A percentile compares a stretch with the other conserved stretches of the same genome.
Evolutionary conservation across 2,888 invertebrate genomes (phyloP).

Genomic region (Notodonta dromedarius): DNA sequence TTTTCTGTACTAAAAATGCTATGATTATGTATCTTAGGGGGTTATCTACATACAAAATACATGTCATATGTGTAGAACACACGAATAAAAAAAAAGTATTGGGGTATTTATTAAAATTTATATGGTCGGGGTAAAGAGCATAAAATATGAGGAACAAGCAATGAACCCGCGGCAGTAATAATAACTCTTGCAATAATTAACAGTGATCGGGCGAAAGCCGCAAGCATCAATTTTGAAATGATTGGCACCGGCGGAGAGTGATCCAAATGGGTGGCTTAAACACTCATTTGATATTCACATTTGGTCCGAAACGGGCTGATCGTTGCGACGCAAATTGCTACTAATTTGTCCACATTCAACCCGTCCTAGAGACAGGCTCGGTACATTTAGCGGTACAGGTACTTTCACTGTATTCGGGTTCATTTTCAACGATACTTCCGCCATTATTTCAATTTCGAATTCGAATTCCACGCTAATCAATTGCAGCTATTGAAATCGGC

Average conservation of each 20-base stretch:
- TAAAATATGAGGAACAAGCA: slow-evolving; percentile 38
- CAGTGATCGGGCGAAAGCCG: slow-evolving; percentile 63
- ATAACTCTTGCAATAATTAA: slow-evolving; percentile 51
- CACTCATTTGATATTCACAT: slow-evolving; percentile 80
- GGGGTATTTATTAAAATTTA: slow-evolving; percentile 29
- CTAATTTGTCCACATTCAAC: slow-evolving; percentile 76
- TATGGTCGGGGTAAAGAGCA: slow-evolving; percentile 36
- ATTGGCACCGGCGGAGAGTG: slow-evolving; percentile 72
- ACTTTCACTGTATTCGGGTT: slow-evolving; percentile 17
- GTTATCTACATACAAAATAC: too few relatives aligned
- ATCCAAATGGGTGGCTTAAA: slow-evolving; percentile 78
- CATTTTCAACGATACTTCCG: neutral
- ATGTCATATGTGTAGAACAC: too few relatives aligned
- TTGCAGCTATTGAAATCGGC: slow-evolving; percentile 4
- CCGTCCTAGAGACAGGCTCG: slow-evolving; percentile 37
- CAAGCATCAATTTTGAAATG: slow-evolving; percentile 74
- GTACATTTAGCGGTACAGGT: slow-evolving; percentile 17
- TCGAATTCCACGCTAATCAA: neutral
- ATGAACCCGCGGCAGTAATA: slow-evolving; percentile 34
- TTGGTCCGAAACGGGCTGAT: slow-evolving; percentile 62
- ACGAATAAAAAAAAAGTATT: too few relatives aligned
- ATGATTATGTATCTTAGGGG: too few relatives aligned
- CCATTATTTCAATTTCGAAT: neutral
- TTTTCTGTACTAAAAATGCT: too few relatives aligned
- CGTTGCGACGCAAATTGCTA: slow-evolving; percentile 67